Conservation (phyloP, 2,888 invertebrate species). For the Celastrina argiolus region DNA sequence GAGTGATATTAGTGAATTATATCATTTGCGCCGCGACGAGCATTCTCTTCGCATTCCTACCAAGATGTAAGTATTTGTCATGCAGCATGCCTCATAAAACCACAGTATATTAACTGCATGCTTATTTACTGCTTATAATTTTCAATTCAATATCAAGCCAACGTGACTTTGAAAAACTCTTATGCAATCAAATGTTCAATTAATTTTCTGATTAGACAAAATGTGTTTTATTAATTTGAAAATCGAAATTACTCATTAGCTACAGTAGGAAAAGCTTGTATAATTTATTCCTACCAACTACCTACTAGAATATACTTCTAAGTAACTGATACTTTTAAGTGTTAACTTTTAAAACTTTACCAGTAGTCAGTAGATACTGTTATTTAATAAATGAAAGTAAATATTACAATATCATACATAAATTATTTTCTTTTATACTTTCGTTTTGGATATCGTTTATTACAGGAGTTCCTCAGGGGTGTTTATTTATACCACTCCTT, state of each 20-base stretch:
- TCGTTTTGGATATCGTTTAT: not conserved
- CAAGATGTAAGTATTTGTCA: conserved; percentile 67
- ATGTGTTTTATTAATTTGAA: not conserved
- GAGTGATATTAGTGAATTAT: conserved; percentile 79
- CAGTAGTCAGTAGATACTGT: not conserved
- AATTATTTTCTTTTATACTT: not conserved
- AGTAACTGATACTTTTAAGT: too few relatives aligned
- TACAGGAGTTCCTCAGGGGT: not conserved
- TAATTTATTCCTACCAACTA: not conserved
- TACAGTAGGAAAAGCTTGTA: not conserved
- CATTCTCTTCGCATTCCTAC: conserved; percentile 79
- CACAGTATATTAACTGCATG: not conserved
- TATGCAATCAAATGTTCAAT: not conserved
- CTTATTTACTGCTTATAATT: not conserved
- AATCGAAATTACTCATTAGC: not conserved
- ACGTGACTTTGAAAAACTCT: not conserved
- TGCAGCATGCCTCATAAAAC: not conserved
- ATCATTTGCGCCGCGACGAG: conserved; percentile 80
- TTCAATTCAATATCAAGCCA: not conserved
- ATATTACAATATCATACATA: not conserved
- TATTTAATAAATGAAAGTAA: not conserved
- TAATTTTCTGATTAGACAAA: not conserved
- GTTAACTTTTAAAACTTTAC: not conserved
- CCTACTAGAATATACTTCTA: not conserved
- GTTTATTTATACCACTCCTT: not conserved